phyloP scores from a whole-genome alignment of 2,113 vertebrate genomes.

The Oncorhynchus keta region DNA sequence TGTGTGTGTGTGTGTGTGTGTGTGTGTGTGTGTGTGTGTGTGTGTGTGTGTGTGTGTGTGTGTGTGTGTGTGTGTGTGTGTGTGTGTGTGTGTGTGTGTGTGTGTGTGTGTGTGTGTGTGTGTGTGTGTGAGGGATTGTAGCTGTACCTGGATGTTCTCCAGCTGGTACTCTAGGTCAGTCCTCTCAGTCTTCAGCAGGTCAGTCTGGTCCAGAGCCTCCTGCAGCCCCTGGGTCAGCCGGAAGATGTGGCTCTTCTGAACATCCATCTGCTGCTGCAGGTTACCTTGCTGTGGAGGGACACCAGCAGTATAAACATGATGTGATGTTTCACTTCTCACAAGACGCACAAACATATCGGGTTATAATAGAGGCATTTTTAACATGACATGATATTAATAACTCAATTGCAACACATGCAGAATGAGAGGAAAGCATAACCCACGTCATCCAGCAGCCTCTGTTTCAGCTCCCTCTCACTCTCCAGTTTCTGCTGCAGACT shows the following conservation, averaged over 20 bases:
- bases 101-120: background rate
- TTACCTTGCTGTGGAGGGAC: slow-evolving; percentile 85
- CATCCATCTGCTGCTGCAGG: slow-evolving; percentile 97
- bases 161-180: slow-evolving; percentile 97
- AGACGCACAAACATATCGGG: no score
- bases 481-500: slow-evolving; percentile 97
- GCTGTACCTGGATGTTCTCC: slow-evolving; percentile 95
- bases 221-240: slow-evolving; percentile 97
- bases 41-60: no score
- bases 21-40: background rate
- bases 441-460: slow-evolving; percentile 96
- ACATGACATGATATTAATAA: no score
- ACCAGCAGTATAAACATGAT: slow-evolving; percentile 18
- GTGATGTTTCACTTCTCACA: no score
- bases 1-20: background rate
- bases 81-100: no score
- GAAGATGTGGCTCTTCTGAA: slow-evolving; percentile 97
- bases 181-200: slow-evolving; percentile 95
- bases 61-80: no score
- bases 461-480: slow-evolving; percentile 94
- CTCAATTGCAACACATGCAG: background rate
- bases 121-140: background rate
- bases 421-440: background rate
- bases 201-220: slow-evolving; percentile 93
- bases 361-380: no score